Conservation (phyloP, 2,113 vertebrate species). For the Cyrtonyx montezumae region DNA sequence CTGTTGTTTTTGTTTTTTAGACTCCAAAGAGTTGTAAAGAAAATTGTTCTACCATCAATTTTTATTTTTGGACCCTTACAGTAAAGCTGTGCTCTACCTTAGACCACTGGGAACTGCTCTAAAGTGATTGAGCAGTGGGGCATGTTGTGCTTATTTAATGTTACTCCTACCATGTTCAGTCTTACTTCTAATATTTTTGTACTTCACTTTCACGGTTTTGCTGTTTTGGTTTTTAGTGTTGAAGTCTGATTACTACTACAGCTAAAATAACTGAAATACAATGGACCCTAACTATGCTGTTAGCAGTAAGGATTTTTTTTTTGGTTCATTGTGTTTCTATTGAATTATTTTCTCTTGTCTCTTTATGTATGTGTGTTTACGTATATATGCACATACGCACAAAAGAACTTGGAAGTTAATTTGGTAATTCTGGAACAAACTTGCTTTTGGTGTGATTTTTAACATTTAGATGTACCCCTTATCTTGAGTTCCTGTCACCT, state of each 20-base stretch:
- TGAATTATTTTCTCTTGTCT: neutral
- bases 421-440: neutral
- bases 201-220: slow-evolving; percentile 5
- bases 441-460: neutral
- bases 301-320: neutral
- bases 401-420: neutral
- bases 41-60: slow-evolving; percentile 51
- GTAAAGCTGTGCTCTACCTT: slow-evolving; percentile 11
- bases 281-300: neutral
- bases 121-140: slow-evolving; percentile 12
- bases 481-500: slow-evolving; percentile 4
- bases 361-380: neutral
- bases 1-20: slow-evolving; percentile 18
- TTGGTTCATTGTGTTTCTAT: neutral
- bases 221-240: neutral
- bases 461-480: neutral
- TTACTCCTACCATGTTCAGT: neutral
- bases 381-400: neutral
- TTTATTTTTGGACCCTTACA: slow-evolving; percentile 21
- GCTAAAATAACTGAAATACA: neutral
- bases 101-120: slow-evolving; percentile 32
- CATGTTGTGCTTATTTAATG: slow-evolving; percentile 32
- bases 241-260: neutral
- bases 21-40: slow-evolving; percentile 40
- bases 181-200: neutral